A percentile compares a stretch with the other conserved stretches of the same genome.
phyloP scores from a whole-genome alignment of 2,888 invertebrate species.

The Chymomyza procnemis region DNA sequence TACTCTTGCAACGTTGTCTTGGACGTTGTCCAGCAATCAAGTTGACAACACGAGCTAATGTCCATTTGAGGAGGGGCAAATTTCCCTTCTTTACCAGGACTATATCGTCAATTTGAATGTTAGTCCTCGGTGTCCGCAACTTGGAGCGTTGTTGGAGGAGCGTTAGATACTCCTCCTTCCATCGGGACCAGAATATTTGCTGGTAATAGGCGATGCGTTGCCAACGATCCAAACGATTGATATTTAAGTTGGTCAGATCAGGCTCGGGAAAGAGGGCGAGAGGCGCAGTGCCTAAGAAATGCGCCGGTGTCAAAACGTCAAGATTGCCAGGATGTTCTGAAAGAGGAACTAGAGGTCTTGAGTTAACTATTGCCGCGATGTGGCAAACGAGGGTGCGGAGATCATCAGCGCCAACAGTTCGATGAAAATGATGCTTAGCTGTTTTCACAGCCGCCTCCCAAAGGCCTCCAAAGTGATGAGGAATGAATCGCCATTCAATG shows the following conservation, averaged over 20 bases:
- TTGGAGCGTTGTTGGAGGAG: no score
- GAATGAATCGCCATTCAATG: slow-evolving; percentile 17
- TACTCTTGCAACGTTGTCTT: no score
- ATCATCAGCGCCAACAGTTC: not conserved
- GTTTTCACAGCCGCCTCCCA: slow-evolving; percentile 4
- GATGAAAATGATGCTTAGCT: not conserved
- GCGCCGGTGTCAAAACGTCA: not conserved
- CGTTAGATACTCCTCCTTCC: no score
- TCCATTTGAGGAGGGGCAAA: no score
- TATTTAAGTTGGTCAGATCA: not conserved
- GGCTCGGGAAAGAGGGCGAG: not conserved
- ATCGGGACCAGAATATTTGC: no score
- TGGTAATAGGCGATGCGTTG: no score
- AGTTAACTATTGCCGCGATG: not conserved
- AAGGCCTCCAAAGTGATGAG: slow-evolving; percentile 20
- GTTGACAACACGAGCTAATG: no score
- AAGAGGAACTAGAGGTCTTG: not conserved
- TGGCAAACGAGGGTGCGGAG: not conserved
- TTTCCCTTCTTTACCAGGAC: no score
- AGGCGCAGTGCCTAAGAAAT: not conserved
- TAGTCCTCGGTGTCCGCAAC: no score
- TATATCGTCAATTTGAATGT: no score
- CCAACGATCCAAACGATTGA: no score
- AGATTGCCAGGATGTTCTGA: not conserved
- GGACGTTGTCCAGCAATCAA: no score